A percentile compares a stretch with the other conserved stretches of the same genome.
Evolutionary conservation across 2,888 invertebrate genomes (phyloP).

Genomic region (Pomacea canaliculata): DNA sequence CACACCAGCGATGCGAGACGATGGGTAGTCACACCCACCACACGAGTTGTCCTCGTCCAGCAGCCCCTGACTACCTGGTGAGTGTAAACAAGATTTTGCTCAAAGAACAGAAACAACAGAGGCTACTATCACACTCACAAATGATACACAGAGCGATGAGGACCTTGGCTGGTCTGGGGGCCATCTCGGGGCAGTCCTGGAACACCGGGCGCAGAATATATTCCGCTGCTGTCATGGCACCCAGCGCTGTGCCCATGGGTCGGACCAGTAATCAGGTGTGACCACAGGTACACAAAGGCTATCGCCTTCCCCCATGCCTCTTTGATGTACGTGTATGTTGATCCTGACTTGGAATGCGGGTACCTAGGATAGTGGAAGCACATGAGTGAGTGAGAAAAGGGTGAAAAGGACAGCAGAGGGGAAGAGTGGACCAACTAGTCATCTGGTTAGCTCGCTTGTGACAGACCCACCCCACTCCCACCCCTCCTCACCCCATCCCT

Average conservation of each 20-base stretch:
- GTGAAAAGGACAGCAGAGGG: neutral
- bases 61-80: too few species aligned
- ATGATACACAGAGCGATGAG: constrained; percentile 22
- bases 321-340: constrained; percentile 32
- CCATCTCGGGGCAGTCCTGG: constrained; percentile 23
- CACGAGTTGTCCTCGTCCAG: too few species aligned
- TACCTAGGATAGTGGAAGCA: constrained; percentile 21
- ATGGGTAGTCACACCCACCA: neutral
- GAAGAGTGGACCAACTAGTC: neutral
- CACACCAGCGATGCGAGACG: neutral
- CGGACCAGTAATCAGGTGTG: constrained; percentile 30
- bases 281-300: constrained; percentile 34
- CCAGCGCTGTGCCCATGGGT: constrained; percentile 29
- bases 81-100: too few species aligned
- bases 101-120: too few species aligned
- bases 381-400: too few species aligned
- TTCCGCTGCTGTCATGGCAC: constrained; percentile 27
- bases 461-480: too few species aligned
- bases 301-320: constrained; percentile 30
- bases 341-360: constrained; percentile 32
- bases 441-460: too few species aligned
- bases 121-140: constrained; percentile 6
- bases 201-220: constrained; percentile 34
- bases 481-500: too few species aligned
- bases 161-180: constrained; percentile 17